phyloP scores from a whole-genome alignment of 2,888 invertebrate species.

The Auanema sp. region DNA sequence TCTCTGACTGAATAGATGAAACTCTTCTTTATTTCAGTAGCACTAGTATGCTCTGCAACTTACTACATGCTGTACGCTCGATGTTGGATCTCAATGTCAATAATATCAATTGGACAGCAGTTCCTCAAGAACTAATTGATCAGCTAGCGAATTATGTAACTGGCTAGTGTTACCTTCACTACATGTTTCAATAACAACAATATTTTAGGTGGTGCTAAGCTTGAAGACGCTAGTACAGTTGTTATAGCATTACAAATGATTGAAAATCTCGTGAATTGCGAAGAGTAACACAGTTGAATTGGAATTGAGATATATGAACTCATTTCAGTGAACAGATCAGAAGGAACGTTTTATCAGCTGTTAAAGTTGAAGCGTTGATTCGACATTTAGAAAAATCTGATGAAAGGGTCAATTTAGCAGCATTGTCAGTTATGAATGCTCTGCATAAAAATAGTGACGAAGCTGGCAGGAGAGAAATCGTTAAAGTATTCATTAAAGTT shows the following conservation, averaged over 20 bases:
- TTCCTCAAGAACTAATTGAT: constrained; percentile 26
- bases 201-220: constrained; percentile 32
- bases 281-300: constrained; percentile 1
- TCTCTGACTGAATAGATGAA: neutral
- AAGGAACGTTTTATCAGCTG: constrained; percentile 71
- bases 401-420: constrained; percentile 86
- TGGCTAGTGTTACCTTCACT: constrained; percentile 9
- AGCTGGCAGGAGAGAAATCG: constrained; percentile 8
- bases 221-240: constrained; percentile 36
- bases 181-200: neutral
- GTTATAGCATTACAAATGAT: constrained; percentile 34
- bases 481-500: constrained; percentile 6
- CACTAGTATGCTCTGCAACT: constrained; percentile 22
- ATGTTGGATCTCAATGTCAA: constrained; percentile 30
- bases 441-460: constrained; percentile 70
- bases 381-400: constrained; percentile 67
- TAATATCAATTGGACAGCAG: constrained; percentile 28
- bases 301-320: neutral
- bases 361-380: constrained; percentile 83
- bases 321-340: constrained; percentile 6
- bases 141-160: constrained; percentile 29
- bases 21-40: constrained; percentile 13
- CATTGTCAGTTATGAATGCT: constrained; percentile 90
- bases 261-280: constrained; percentile 29
- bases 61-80: constrained; percentile 25